Conservation (phyloP, 2,888 invertebrate genomes). For the Lydus trimaculatus region DNA sequence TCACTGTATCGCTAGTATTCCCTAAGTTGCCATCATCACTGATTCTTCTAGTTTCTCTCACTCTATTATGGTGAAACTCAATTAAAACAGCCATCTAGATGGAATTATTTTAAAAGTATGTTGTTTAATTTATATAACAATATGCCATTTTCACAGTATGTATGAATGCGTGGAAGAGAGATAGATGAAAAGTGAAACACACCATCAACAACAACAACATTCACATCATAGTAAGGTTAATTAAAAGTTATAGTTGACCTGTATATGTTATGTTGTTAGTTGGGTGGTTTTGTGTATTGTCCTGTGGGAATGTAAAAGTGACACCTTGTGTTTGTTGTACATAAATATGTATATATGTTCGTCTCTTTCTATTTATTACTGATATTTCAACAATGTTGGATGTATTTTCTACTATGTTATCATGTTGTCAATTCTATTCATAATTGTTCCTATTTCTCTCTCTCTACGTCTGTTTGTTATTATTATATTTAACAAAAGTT, state of each 20-base stretch:
- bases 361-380: too few species aligned
- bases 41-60: neutral
- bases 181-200: neutral
- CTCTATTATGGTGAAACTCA: neutral
- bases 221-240: neutral
- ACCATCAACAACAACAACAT: neutral
- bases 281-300: neutral
- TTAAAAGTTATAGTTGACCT: neutral
- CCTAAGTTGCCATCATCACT: neutral
- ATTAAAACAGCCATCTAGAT: constrained; percentile 10
- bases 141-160: neutral
- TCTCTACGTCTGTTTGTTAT: too few species aligned
- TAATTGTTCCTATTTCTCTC: too few species aligned
- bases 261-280: neutral
- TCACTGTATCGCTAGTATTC: too few species aligned
- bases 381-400: too few species aligned
- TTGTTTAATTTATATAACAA: constrained; percentile 1
- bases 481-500: too few species aligned
- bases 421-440: too few species aligned
- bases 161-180: neutral
- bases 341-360: neutral
- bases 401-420: too few species aligned
- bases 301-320: neutral
- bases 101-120: neutral
- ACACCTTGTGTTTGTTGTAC: neutral